Evolutionary conservation across 2,113 vertebrate genomes (phyloP), one percentile per base, ranked within the genome.

Genomic region (Poecile atricapillus): DNA sequence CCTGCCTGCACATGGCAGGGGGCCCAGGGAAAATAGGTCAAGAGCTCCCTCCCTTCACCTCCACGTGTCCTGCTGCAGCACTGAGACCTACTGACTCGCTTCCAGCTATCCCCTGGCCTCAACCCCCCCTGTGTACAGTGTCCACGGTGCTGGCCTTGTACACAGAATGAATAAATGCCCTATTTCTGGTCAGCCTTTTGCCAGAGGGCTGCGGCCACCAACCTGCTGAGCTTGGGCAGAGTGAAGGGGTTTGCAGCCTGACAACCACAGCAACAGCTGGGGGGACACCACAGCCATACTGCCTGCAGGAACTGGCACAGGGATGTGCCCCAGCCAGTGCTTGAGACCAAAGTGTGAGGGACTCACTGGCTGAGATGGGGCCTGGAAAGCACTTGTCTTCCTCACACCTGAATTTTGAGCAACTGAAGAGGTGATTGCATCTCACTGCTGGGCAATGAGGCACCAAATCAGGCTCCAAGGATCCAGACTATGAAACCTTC

Each of bases 91-190:
- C 46, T 60, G 64, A 62, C 80, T 86, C 0, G 1, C 64, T 80
- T 77, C 31, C 76, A 91, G 76, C 68, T 14, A 13, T 31, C 14
- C n/a, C 46, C 28, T 44, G 80, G 58, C 64, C 81, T 69, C 85
- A n/a, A 0, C 15, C 41, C 23, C 23, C 62, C 28, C n/a, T 0
- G 37, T 1, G 2, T 17, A 43, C 5, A 3, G 2, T 22, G 47
- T 69, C 52, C 77, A 17, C 0, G 0, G 47, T 4, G 43, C 20
- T 46, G 52, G 60, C 11, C 8, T 16, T 8, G 27, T 1, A 20
- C 65, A 46, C 41, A 33, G n/a, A 69, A 30, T 10, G 67, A 21
- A 58, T 14, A 50, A 78, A 67, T 4, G 3, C 24, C 5, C 2
- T 25, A 1, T 16, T 77, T 63, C n/a, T 53, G 63, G 22, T 17